Percentiles rank a stretch among this genome's conserved stretches.
Evolutionary conservation across 2,113 vertebrate species (phyloP).

Genomic region (Sylvilagus bachmani): DNA sequence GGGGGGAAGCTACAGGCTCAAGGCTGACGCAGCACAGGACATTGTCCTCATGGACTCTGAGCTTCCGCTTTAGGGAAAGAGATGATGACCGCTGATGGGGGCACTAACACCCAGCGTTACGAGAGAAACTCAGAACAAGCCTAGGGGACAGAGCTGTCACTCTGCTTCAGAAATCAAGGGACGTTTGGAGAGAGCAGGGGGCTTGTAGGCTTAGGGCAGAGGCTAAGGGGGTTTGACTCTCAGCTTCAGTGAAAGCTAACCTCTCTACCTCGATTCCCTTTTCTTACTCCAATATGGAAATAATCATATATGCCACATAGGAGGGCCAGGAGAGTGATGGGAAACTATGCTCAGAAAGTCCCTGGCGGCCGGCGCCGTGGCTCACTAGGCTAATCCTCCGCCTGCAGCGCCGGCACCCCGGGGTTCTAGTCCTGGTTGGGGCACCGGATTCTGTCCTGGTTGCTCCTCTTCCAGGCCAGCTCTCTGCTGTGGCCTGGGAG

Average conservation of each 20-base stretch:
- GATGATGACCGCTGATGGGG: background rate
- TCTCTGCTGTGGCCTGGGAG: too few relatives aligned
- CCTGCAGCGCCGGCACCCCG: too few relatives aligned
- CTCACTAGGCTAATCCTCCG: too few relatives aligned
- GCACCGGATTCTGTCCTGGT: too few relatives aligned
- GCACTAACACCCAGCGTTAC: background rate
- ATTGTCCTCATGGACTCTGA: background rate
- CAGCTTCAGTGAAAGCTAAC: background rate
- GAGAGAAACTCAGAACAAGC: background rate
- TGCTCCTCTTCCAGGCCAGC: too few relatives aligned
- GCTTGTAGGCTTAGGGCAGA: too few relatives aligned
- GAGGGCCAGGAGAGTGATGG: background rate
- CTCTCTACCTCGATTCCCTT: background rate
- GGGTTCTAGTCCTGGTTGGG: too few relatives aligned
- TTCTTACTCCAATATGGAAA: too few relatives aligned
- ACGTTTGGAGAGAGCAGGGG: too few relatives aligned
- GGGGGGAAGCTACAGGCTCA: background rate
- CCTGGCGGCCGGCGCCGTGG: too few relatives aligned
- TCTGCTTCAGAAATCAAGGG: background rate
- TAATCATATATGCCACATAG: background rate
- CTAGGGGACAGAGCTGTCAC: background rate
- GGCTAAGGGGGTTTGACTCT: accelerated
- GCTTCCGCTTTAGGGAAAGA: slow-evolving; percentile 18
- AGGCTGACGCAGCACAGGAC: background rate
- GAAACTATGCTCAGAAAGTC: background rate